Conservation (phyloP, 2,888 invertebrate species). For the Spodoptera exigua region DNA sequence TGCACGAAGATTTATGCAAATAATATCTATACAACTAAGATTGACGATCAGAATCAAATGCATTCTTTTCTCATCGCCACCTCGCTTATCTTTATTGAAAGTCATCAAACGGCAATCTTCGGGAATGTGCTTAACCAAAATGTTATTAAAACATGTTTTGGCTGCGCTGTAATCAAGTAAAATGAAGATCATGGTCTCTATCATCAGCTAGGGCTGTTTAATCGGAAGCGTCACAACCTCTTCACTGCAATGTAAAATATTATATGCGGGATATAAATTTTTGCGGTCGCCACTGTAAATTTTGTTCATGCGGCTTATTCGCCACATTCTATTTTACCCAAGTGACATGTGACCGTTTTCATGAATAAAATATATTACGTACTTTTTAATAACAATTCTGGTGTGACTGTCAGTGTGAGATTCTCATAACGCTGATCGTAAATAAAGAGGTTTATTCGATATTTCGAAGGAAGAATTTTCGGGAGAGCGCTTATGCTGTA, state of each 20-base stretch:
- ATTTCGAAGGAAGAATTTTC: conserved; percentile 21
- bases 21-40: background rate
- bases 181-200: conserved; percentile 41
- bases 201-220: conserved; percentile 46
- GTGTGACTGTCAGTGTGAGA: conserved; percentile 25
- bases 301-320: conserved; percentile 52
- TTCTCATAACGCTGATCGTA: conserved; percentile 47
- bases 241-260: conserved; percentile 62
- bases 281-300: conserved; percentile 56
- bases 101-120: conserved; percentile 45
- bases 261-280: conserved; percentile 54
- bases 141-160: conserved; percentile 47
- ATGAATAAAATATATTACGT: conserved; percentile 49
- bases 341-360: conserved; percentile 51
- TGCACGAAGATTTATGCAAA: background rate
- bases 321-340: conserved; percentile 55
- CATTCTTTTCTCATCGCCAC: conserved; percentile 20
- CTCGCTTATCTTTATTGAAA: conserved; percentile 48
- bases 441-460: conserved; percentile 49
- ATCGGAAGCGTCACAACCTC: conserved; percentile 49
- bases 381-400: conserved; percentile 53
- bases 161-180: conserved; percentile 44
- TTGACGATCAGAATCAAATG: background rate
- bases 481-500: conserved; percentile 3
- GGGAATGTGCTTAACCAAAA: conserved; percentile 45